Evolutionary conservation across 1,140 invertebrate genomes (phyloP).

Genomic region (Wasmannia auropunctata): DNA sequence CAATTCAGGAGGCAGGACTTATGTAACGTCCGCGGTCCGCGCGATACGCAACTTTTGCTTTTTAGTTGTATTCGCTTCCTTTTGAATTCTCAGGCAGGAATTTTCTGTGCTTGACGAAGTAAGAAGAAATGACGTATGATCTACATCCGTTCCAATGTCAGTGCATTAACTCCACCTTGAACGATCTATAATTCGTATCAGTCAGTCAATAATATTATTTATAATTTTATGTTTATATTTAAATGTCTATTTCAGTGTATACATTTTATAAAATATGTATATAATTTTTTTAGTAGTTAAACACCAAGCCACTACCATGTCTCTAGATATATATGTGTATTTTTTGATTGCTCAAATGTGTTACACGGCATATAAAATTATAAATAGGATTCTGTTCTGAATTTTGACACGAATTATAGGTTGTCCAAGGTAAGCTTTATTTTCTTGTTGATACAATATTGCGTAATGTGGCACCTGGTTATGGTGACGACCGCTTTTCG

Average conservation of each 20-base stretch:
- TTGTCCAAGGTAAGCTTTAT: background rate
- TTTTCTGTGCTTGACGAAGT: background rate
- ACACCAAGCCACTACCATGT: no score
- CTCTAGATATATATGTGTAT: no score
- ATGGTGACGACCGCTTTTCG: background rate
- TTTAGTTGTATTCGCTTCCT: background rate
- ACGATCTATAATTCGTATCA: background rate
- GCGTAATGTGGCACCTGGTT: background rate
- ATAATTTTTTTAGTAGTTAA: no score
- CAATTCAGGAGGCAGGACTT: background rate
- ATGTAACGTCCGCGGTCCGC: background rate
- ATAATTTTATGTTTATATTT: background rate
- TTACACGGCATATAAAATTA: background rate
- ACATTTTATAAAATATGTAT: no score
- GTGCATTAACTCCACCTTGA: background rate
- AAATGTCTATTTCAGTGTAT: background rate
- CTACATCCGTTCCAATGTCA: background rate
- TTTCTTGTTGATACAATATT: constrained; percentile 13
- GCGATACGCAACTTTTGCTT: background rate
- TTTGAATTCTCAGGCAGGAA: background rate
- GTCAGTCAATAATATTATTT: background rate
- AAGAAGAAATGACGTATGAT: background rate
- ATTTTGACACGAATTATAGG: background rate
- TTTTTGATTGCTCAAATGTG: background rate
- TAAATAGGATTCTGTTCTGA: background rate